Evolutionary conservation across 1,140 invertebrate species (phyloP), one percentile per base, ranked within the genome.

Genomic region (Drosophila fuyamai): DNA sequence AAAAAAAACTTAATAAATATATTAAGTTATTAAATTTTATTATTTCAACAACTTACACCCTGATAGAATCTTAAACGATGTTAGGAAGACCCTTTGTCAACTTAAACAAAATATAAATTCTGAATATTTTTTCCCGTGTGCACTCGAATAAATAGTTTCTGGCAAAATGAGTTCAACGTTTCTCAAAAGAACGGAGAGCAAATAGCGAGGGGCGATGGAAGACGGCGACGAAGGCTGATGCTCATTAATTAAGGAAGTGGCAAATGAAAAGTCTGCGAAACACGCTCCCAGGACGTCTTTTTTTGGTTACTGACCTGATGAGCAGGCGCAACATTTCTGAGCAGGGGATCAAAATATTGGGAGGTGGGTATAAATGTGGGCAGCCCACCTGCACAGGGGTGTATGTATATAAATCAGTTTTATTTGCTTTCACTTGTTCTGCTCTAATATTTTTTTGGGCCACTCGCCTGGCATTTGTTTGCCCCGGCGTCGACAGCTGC

Each of bases 231-330:
- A 55, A 55, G 54, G 41, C 68, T 75, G 76, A 74, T 80, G 84
- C 84, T 89, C 83, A 88, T 88, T 88, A 88, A 88, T 88, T 88
- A 88, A 89, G 83, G 88, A 89, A 84, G 77, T 89, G 84, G 83
- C 83, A 88, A 88, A 89, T 88, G 83, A 88, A 88, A 80, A 83
- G 84, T 72, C 84, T 79, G 84, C 79, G 75, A 77, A 89, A 83
- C 76, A 88, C 84, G 75, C 78, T 78, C 67, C 78, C 73, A 79
- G 53, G 53, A 63, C 47, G 70, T 66, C 65, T 76, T 66, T 68
- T 55, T 71, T 65, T 63, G 57, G 56, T 55, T 77, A 40, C 40
- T 82, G 80, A 83, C 81, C 72, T 70, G 76, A 57, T 66, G 47
- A 68, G 60, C 65, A 51, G 65, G 36, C 38, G 47, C 63, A 48